A percentile compares a stretch with the other conserved stretches of the same genome.
These are phyloP conservation scores for Thryonomys swinderianus DNA, from an alignment of 2,113 vertebrate genomes.

Conservation along the genomic window DNA sequence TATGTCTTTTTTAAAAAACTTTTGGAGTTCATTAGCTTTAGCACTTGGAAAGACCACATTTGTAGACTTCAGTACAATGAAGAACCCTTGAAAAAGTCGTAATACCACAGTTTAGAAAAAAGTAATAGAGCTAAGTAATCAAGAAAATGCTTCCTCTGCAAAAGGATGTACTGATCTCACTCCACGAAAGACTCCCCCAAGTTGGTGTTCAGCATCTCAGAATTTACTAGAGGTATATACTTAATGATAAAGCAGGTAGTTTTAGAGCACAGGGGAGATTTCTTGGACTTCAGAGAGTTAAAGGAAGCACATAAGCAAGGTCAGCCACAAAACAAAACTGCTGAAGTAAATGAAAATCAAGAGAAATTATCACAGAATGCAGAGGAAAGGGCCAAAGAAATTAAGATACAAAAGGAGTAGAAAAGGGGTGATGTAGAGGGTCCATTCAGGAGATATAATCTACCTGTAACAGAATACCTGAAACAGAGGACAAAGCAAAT, in stretches of 20 bases:
- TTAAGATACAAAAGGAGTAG: not conserved
- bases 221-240: not conserved
- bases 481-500: not conserved
- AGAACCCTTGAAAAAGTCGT: not conserved
- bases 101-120: not conserved
- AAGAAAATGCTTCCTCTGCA: not conserved
- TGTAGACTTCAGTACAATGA: not conserved
- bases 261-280: not conserved
- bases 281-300: not conserved
- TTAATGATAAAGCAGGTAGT: not conserved
- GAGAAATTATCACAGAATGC: not conserved
- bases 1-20: slow-evolving; percentile 7
- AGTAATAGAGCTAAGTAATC: not conserved
- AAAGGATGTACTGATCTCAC: not conserved
- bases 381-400: not conserved
- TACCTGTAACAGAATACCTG: not conserved
- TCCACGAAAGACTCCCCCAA: not conserved
- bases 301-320: not conserved
- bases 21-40: not conserved
- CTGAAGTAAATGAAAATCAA: not conserved
- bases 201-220: not conserved
- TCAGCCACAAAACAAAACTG: not conserved
- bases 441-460: not conserved
- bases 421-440: not conserved
- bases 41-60: not conserved